Base-by-base conservation (phyloP, 64 coral and sea anemone species). In the Hydrozoanthus tunicans region DNA sequence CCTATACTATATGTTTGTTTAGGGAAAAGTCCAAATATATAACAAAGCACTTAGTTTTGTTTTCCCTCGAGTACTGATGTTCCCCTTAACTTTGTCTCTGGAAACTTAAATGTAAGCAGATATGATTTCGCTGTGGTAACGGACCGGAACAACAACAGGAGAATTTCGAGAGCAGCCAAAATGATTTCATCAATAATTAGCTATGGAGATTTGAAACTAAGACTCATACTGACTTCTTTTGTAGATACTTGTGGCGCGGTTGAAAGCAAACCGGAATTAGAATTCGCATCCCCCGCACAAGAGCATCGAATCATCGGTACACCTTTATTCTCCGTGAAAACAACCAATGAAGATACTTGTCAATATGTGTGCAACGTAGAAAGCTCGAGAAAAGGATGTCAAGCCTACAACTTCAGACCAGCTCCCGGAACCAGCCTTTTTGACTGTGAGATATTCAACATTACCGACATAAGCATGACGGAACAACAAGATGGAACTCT, bases 291-390 rank as follows among this genome's bases (percentile, higher is more conserved):
- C 3, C 71, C 27, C 71, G n/a, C 51, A 3, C 24, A 74, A 74
- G 71, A 6, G 24, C 51, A 74, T 51, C 71, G 26, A 74, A 24
- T 74, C 8, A 32, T 74, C 13, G 71, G 71, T 3, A 43, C 23
- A 51, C 27, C 71, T 6, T 3, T 74, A 3, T 2, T n/a, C 7
- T 27, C n/a, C 51, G 71, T 74, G 3, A 74, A 6, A 12, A 32
- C 71, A 74, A 24, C 26, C 2, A 74, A 74, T 32, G 71, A 74
- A 74, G 71, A 27, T 32, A 24, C 51, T 52, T 74, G 71, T 51
- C 71, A 74, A 6, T 74, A 74, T 51, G 71, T 74, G 24, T 74
- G 71, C 26, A 74, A 74, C 24, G 71, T 74, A 74, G 7, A 74
- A 12, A 7, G 51, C 9, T 74, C 11, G 7, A 14, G 71, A 10